Base-by-base conservation (phyloP, 2,113 vertebrate genomes). In the Deroptyus accipitrinus region DNA sequence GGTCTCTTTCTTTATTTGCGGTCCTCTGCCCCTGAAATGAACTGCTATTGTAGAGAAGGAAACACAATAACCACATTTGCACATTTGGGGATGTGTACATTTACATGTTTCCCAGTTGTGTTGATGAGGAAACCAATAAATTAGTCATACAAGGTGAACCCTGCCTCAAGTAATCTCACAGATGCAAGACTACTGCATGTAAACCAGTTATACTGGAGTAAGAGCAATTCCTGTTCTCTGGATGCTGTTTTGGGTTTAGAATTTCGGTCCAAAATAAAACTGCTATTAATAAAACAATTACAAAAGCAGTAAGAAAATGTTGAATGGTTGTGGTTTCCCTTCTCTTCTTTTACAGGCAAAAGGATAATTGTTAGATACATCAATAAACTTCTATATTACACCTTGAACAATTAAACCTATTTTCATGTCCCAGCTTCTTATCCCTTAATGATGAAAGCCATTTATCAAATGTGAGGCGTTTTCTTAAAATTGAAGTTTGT, bases 21-120 rank as follows among this genome's bases (percentile, higher is more conserved):
- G 37, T 95, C 62, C 67, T 80, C 74, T 94, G 93, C 66, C 94
- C 93, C 87, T 8, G 5, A 22, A 18, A 10, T 95, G 94, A 95
- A 83, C 94, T 46, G 85, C 78, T 59, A 15, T 27, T 84, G 59
- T n/a, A 78, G 86, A 89, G 17, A 19, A 73, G 87, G 91, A 82
- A 90, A 49, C 61, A 64, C 93, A 76, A 0, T 87, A 44, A 61
- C 15, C 27, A 9, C 44, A 4, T 68, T 70, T 81, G 33, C 55
- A n/a, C 20, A 23, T 59, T 59, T 59, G 77, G 74, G 51, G 87
- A 70, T 51, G 74, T 37, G 19, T 52, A 13, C 33, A 31, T 82
- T 85, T 78, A 9, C 77, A 6, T n/a, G 72, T 72, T 80, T 93
- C 57, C 87, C 85, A 27, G 49, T 90, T 72, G 90, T 74, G 2